Percentiles rank a stretch among this genome's conserved stretches.
These are phyloP conservation scores for Phainopepla nitens DNA, from an alignment of 2,113 vertebrate species.

Conservation along the genomic window DNA sequence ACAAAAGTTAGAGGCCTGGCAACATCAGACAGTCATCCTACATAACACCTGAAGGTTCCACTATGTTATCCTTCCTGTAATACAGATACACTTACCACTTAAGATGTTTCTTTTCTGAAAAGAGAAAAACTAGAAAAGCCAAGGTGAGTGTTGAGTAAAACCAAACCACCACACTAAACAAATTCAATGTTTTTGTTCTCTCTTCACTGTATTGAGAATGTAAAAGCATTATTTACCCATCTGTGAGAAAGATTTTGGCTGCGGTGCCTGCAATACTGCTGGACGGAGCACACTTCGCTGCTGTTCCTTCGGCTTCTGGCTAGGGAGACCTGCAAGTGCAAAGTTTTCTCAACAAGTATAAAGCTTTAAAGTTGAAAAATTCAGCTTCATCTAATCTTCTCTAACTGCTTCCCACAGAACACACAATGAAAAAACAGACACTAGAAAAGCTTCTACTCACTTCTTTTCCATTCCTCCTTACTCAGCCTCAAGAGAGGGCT, in stretches of 20 bases:
- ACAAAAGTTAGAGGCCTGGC: background rate
- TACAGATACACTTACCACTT: background rate
- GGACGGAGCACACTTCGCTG: slow-evolving; percentile 95
- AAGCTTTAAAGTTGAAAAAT: background rate
- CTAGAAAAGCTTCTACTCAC: background rate
- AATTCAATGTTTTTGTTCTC: background rate
- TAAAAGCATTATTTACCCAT: slow-evolving; percentile 75
- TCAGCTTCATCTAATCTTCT: background rate
- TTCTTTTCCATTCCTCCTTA: background rate
- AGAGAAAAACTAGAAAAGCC: background rate
- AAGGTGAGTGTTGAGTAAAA: background rate
- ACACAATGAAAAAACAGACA: background rate
- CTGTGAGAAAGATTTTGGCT: slow-evolving; percentile 85
- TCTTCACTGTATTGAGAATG: background rate
- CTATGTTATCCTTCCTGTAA: background rate
- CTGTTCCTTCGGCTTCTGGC: slow-evolving; percentile 96
- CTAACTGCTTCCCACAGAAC: background rate
- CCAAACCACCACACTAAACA: background rate
- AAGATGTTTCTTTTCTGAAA: background rate
- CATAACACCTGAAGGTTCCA: background rate
- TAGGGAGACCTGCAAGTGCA: slow-evolving; percentile 85
- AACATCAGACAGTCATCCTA: background rate
- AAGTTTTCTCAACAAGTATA: background rate
- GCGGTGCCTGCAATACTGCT: slow-evolving; percentile 90
- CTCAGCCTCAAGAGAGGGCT: background rate